These are phyloP conservation scores for Elysia chlorotica DNA, from an alignment of 1,140 invertebrate genomes.

Conservation along the genomic window DNA sequence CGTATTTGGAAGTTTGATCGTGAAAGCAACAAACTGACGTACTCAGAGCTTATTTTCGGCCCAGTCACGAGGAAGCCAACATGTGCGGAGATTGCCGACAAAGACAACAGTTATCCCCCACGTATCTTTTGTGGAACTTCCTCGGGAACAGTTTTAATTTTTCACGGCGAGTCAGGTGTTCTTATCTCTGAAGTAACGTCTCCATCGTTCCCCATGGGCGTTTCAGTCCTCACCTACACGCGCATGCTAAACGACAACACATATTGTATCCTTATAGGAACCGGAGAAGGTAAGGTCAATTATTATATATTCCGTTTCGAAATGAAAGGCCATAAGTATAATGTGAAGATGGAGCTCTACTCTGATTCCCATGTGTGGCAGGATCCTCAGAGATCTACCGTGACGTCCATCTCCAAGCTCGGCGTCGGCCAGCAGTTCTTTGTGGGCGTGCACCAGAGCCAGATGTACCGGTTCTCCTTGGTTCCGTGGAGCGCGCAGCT, in stretches of 20 bases:
- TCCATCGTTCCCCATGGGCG: not conserved
- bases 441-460: conserved; percentile 4
- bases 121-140: conserved; percentile 7
- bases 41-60: not conserved
- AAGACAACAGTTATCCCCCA: not conserved
- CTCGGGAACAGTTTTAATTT: not conserved
- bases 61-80: not conserved
- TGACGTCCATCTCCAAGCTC: conserved; percentile 9
- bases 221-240: not conserved
- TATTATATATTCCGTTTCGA: no score
- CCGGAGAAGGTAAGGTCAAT: conserved; percentile 3
- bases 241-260: conserved; percentile 1
- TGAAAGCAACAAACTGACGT: not conserved
- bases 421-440: not conserved
- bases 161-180: not conserved
- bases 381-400: not conserved
- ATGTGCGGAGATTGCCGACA: conserved; percentile 7
- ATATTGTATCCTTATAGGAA: not conserved
- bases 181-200: not conserved
- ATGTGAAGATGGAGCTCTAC: no score
- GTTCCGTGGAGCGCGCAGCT: conserved; percentile 6
- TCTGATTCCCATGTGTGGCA: no score
- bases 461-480: conserved; percentile 6
- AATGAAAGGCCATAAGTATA: no score
- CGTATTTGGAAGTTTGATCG: conserved; percentile 6